Base-by-base conservation (phyloP, 2,888 invertebrate genomes). In the Salpingus planirostris region DNA sequence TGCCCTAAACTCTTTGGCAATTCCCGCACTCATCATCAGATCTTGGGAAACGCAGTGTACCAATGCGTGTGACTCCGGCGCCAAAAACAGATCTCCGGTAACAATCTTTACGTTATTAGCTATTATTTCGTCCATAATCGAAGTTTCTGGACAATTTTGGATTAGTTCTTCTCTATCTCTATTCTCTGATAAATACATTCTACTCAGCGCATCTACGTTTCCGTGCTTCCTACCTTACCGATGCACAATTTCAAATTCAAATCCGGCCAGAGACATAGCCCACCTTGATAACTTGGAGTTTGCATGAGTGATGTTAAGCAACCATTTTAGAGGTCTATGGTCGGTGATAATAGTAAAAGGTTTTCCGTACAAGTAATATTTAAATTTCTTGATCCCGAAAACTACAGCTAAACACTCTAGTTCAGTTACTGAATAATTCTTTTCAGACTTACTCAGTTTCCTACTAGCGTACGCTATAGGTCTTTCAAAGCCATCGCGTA, bases 291-390 rank as follows among this genome's bases (percentile, higher is more conserved):
- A 10, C 8, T 11, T 8, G 5, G 23, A 23, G 11, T 6, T 23
- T 4, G 23, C 23, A 11, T 23, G 7, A 5, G 14, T 27, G 2
- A 27, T 2, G 10, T n/a, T 15, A 2, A 15, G 13, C 11, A 21
- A 18, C 28, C 28, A 28, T 6, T n/a, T 8, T 3, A 28, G 12
- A 1, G 28, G 11, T 28, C 12, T 15, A 18, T 28, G 28, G 10
- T 18, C 18, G 2, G 18, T 15, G 11, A 15, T 7, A 4, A 27
- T 15, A 2, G 2, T 13, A 13, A 27, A 27, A 4, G 12, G n/a
- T 5, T 8, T 14, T 2, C 27, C 27, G 7, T 15, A 27, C 2
- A 27, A 12, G 10, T 27, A 15, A 3, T 3, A n/a, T 3, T 18
- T 2, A 11, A 27, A 27, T 11, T 13, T 11, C 10, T 8, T 5